These are phyloP conservation scores for Conistra vaccinii DNA, from an alignment of 2,888 invertebrate species.

Conservation along the genomic window DNA sequence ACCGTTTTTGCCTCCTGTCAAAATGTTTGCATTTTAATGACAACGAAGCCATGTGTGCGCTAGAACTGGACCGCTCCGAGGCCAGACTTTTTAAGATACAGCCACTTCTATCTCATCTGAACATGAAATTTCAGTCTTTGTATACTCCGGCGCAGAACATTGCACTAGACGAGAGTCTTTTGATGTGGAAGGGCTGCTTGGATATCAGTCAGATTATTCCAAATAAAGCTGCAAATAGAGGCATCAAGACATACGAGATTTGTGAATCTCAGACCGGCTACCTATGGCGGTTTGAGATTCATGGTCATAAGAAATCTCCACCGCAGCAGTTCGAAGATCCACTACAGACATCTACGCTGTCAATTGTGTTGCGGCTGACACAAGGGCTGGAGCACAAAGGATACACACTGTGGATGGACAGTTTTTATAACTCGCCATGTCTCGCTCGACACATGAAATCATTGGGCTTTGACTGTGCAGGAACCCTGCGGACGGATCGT, in stretches of 20 bases:
- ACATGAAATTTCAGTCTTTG: neutral
- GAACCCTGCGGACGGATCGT: too few species aligned
- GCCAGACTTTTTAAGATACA: neutral
- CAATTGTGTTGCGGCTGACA: conserved; percentile 41
- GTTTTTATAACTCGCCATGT: neutral
- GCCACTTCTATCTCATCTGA: neutral
- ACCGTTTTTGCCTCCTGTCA: neutral
- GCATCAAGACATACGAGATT: conserved; percentile 51
- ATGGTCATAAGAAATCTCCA: neutral
- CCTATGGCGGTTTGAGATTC: conserved; percentile 61
- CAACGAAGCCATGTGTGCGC: neutral
- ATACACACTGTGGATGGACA: neutral
- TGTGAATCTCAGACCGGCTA: conserved; percentile 65
- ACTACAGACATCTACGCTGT: conserved; percentile 36
- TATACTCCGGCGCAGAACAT: neutral
- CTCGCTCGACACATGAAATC: too few species aligned
- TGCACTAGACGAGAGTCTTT: neutral
- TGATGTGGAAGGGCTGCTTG: neutral
- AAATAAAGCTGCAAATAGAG: neutral
- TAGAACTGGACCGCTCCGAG: neutral
- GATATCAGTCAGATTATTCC: neutral
- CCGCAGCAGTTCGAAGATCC: conserved; percentile 34
- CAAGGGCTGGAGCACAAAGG: neutral
- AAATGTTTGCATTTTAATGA: neutral
- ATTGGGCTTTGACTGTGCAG: too few species aligned